Base-by-base conservation (phyloP, 2,797 vertebrate species). In the Triplophysa yarkandensis region DNA sequence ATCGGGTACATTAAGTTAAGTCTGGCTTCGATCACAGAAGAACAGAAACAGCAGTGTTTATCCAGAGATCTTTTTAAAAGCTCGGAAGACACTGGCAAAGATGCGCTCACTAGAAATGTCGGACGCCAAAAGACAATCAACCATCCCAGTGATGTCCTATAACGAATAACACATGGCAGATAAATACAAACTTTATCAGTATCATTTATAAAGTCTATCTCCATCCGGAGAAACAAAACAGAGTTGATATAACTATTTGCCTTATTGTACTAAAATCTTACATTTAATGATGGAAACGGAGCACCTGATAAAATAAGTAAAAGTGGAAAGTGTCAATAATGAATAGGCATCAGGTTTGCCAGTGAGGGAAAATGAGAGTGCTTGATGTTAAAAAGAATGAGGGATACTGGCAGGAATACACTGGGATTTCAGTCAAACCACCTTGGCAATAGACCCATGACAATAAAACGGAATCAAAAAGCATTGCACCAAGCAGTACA, bases 31-130 rank as follows among this genome's bases (percentile, higher is more conserved):
- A 81, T 77, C 79, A 81, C 25, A 41, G 25, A 25, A 4, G 58
- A 69, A 30, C 61, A 80, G 74, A 80, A 80, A 77, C 61, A 74
- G 67, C 52, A 74, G 4, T 74, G 71, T 81, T 77, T 81, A 81
- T 66, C 63, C 14, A 32, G 50, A 72, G 74, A 54, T 65, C 63
- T 68, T 62, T 44, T 72, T 46, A 48, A 77, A 77, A 69, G 65
- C 68, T 77, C 58, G 61, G 30, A 64, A 34, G 58, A 77, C 64
- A 41, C 65, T 41, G 58, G 57, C 28, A 76, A 52, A 52, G 64
- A 55, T 19, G 57, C 50, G 32, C 21, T 39, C 52, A 25, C 46
- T 68, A 54, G 50, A 62, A 58, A 68, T 73, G 57, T 77, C 62
- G 69, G 30, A 64, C 32, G 41, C 63, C 54, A 68, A 71, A 60